These are phyloP conservation scores for Acrocyrtus sp. DNA, from an alignment of 2,888 invertebrate species.

Conservation along the genomic window DNA sequence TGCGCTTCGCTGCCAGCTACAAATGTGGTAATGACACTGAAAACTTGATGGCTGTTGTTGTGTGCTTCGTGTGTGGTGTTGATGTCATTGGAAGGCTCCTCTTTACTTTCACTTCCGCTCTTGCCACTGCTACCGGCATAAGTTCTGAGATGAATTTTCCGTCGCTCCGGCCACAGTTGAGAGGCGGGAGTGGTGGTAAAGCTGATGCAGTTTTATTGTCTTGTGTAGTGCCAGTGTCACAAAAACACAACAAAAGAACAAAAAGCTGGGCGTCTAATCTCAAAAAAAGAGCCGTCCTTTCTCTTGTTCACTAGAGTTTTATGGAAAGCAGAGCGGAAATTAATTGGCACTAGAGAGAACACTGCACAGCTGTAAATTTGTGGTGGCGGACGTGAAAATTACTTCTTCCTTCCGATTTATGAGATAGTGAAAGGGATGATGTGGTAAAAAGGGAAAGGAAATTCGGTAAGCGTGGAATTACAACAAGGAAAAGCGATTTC, in stretches of 20 bases:
- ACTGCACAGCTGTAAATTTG: conserved; percentile 2
- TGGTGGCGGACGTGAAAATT: conserved; percentile 31
- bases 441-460: not conserved
- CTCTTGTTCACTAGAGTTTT: conserved; percentile 11
- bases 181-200: conserved; percentile 33
- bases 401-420: conserved; percentile 54
- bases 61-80: not conserved
- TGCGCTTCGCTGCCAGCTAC: not conserved
- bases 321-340: conserved; percentile 56
- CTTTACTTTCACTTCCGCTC: conserved; percentile 1
- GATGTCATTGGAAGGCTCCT: not conserved
- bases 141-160: conserved; percentile 15
- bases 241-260: conserved; percentile 27
- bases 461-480: too few relatives aligned
- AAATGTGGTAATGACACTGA: conserved; percentile 41
- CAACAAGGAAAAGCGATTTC: too few relatives aligned
- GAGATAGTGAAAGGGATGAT: conserved; percentile 34
- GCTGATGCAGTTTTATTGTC: not conserved
- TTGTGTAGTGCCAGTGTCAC: conserved; percentile 1
- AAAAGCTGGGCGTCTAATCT: conserved; percentile 26
- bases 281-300: conserved; percentile 28
- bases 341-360: conserved; percentile 51
- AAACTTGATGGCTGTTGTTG: not conserved
- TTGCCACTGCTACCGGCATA: not conserved
- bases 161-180: too few relatives aligned